These are phyloP conservation scores for Gorsachius magnificus DNA, from an alignment of 2,797 vertebrate species.

Conservation along the genomic window DNA sequence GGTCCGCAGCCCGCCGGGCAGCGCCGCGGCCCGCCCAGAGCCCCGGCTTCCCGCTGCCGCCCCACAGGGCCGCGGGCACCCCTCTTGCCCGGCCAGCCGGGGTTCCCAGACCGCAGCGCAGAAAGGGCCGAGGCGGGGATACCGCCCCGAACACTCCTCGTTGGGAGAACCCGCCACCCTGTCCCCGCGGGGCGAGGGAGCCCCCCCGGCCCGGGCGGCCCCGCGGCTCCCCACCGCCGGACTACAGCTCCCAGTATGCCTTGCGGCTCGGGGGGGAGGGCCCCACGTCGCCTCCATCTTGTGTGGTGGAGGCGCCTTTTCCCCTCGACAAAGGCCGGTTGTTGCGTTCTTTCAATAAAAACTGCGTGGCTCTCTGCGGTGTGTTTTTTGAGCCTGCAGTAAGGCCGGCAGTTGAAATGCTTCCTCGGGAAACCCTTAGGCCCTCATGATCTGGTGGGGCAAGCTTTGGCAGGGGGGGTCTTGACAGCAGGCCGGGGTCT, in stretches of 20 bases:
- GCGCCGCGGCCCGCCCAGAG: not conserved
- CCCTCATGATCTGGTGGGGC: not conserved
- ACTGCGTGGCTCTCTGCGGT: rapidly evolving
- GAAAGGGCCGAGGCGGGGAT: not conserved
- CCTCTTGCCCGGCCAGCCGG: not conserved
- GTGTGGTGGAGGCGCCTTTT: rapidly evolving
- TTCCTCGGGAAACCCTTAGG: not conserved
- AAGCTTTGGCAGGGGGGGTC: not conserved
- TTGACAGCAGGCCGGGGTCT: not conserved
- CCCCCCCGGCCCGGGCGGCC: rapidly evolving
- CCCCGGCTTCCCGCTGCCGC: not conserved
- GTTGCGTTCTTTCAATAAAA: not conserved
- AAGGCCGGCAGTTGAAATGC: not conserved
- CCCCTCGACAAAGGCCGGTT: rapidly evolving
- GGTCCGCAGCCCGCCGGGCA: rapidly evolving
- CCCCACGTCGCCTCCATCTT: not conserved
- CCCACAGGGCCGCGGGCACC: no score
- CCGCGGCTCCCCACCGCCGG: not conserved
- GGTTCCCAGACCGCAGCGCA: not conserved
- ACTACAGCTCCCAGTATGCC: conserved; percentile 29
- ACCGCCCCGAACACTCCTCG: rapidly evolving
- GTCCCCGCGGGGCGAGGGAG: rapidly evolving
- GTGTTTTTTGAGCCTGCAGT: not conserved
- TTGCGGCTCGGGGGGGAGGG: not conserved
- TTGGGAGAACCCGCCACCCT: rapidly evolving